Evolutionary conservation across 1,140 invertebrate genomes (phyloP), one percentile per base, ranked within the genome.

Genomic region (Plodia interpunctella): DNA sequence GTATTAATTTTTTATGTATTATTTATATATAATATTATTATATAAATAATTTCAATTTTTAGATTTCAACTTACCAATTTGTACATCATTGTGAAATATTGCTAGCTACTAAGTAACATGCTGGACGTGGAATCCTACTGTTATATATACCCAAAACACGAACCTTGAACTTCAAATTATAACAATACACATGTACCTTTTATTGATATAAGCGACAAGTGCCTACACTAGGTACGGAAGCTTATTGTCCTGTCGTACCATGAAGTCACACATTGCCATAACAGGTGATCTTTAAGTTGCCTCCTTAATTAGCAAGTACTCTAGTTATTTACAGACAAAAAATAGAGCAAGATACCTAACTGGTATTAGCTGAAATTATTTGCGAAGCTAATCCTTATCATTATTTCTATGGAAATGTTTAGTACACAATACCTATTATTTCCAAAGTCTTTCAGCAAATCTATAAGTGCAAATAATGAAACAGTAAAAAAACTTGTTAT

Each of bases 141-240:
- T 53, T 11, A 25, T 75, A 65, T 72, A 70, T 73, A 69, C 59
- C 55, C 38, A 70, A 67, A 72, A 59, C 53, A 10, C 20, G 21
- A 66, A 21, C 75, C 75, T 78, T 78, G 70, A 78, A 69, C 75
- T 78, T 75, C 63, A 66, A 74, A 68, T 68, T 38, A 65, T 52
- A 61, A 55, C 62, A 28, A 28, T 19, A 28, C 55, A 35, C 28
- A 15, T 13, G 21, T 53, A 53, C 49, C 20, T 15, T 20, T 10
- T 20, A 20, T 53, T 53, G 51, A 53, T 20, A 53, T 53, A 25
- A 25, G 19, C 13, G 51, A 53, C 51, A 53, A 53, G 51, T 21
- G 10, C 13, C 1, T 44, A 5, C 1, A 8, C 20, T 21, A 53
- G 30, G 21, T 25, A 20, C 51, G 51, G 51, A 53, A 53, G 51